phyloP scores from a whole-genome alignment of 2,797 vertebrate species.

The Psittacula echo region DNA sequence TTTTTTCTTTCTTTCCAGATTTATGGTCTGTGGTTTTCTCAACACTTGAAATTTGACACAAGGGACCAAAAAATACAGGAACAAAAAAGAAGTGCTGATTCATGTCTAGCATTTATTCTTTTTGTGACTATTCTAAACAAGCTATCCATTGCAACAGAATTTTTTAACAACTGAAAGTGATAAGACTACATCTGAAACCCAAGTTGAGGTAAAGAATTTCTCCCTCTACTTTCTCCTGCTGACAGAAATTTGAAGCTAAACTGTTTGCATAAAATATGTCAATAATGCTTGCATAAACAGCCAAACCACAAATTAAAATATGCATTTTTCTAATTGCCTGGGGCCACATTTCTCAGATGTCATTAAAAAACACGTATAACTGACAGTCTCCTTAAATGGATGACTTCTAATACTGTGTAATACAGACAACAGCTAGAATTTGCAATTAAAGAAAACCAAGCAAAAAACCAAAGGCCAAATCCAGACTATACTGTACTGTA shows the following conservation, averaged over 20 bases:
- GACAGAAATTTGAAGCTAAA: not conserved
- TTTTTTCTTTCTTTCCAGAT: conserved; percentile 25
- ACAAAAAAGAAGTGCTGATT: not conserved
- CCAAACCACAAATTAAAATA: not conserved
- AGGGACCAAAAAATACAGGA: not conserved
- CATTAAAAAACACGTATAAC: not conserved
- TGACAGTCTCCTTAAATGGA: not conserved
- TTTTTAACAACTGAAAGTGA: not conserved
- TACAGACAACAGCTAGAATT: not conserved
- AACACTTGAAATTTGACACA: not conserved
- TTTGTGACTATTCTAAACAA: not conserved
- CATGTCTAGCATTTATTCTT: not conserved
- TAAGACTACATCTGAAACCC: not conserved
- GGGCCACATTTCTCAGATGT: not conserved
- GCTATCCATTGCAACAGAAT: not conserved
- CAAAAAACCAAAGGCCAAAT: not conserved
- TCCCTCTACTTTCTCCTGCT: not conserved
- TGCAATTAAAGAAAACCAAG: not conserved
- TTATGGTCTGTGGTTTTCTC: conserved; percentile 3
- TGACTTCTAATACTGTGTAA: not conserved
- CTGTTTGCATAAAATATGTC: not conserved
- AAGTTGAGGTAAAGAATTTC: not conserved
- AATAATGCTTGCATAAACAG: not conserved
- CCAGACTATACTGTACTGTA: not conserved
- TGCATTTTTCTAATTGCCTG: not conserved